Conservation (phyloP, 2,888 invertebrate genomes). For the Eumacrocentrus americanus region DNA sequence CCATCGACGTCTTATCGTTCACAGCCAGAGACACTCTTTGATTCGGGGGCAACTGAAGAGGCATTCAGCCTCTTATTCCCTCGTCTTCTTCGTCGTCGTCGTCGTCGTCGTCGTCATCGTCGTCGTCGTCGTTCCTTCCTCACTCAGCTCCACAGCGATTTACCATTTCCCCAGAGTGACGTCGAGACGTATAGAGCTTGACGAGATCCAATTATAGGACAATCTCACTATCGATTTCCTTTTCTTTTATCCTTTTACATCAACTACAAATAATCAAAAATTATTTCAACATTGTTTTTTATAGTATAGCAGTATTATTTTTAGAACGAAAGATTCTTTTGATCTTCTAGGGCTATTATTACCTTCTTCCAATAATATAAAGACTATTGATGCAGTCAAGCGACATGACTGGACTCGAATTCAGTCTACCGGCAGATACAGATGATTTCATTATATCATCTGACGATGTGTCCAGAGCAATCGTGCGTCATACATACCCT, state of each 20-base stretch:
- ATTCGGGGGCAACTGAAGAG: conserved; percentile 11
- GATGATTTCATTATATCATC: conserved; percentile 25
- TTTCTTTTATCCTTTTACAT: background rate
- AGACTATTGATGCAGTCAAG: too few species aligned
- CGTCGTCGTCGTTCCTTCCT: background rate
- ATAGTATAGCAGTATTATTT: background rate
- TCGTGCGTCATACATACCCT: conserved; percentile 23
- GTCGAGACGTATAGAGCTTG: background rate
- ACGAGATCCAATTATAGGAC: conserved; percentile 25
- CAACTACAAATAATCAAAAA: background rate
- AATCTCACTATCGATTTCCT: conserved; percentile 16
- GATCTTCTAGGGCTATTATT: conserved; percentile 4
- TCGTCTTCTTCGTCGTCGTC: background rate
- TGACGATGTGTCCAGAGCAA: conserved; percentile 17
- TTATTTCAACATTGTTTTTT: background rate
- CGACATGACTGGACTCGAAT: conserved; percentile 15
- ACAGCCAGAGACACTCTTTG: conserved; percentile 21
- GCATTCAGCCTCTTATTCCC: conserved; percentile 11
- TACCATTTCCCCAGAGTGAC: background rate
- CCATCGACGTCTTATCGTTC: conserved; percentile 24
- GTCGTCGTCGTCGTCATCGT: too few species aligned
- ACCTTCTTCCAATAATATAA: too few species aligned
- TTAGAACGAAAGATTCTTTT: background rate
- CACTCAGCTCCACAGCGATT: background rate
- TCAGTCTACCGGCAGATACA: conserved; percentile 9